Conservation (phyloP, 2,113 vertebrate genomes). For the Phainopepla nitens region DNA sequence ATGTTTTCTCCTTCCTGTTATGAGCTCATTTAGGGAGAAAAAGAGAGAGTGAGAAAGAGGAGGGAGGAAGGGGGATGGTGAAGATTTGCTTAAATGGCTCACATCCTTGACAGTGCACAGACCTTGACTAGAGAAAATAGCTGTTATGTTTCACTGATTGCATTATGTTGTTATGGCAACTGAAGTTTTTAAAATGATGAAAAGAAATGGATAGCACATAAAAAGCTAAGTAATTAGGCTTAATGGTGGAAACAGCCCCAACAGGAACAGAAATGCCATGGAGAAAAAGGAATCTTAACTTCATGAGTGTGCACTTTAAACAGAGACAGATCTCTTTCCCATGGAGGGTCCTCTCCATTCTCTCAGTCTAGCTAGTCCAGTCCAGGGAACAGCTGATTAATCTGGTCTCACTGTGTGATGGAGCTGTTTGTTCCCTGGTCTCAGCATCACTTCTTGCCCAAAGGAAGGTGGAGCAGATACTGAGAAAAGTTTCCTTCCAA, state of each 20-base stretch:
- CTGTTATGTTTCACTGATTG: constrained; percentile 59
- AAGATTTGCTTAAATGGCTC: constrained; percentile 65
- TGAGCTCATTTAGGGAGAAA: constrained; percentile 55
- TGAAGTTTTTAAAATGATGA: constrained; percentile 71
- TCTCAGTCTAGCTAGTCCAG: background rate
- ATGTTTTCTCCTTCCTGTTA: constrained; percentile 61
- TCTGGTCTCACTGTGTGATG: background rate
- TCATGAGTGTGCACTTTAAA: background rate
- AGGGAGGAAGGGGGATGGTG: constrained; percentile 45
- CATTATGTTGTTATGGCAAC: constrained; percentile 77
- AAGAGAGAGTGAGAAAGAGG: constrained; percentile 15
- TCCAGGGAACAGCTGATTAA: background rate
- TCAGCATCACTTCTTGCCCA: background rate
- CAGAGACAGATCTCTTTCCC: background rate
- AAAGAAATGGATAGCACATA: constrained; percentile 68
- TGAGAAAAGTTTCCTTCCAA: background rate
- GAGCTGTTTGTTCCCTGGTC: background rate
- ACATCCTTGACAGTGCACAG: constrained; percentile 63
- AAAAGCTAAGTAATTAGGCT: constrained; percentile 65
- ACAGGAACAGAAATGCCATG: constrained; percentile 6
- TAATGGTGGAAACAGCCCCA: constrained; percentile 42
- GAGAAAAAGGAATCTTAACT: constrained; percentile 6
- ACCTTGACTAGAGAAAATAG: constrained; percentile 66
- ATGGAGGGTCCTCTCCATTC: background rate
- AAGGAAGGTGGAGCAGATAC: background rate